Conservation (phyloP, 2,888 invertebrate genomes). For the Limenitis camilla region DNA sequence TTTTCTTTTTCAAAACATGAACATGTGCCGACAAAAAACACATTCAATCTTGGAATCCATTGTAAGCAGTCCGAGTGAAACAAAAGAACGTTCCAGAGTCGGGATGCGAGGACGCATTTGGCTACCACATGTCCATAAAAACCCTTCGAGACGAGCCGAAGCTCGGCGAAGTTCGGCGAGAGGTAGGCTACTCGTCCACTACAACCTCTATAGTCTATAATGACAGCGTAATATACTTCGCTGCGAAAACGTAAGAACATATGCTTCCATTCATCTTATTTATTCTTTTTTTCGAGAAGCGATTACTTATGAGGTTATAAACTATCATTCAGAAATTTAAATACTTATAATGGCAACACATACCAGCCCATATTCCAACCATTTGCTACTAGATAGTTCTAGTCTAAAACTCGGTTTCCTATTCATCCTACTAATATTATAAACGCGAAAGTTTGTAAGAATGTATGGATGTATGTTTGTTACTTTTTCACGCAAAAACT, state of each 20-base stretch:
- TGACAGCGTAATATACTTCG: slow-evolving; percentile 29
- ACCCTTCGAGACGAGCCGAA: slow-evolving; percentile 35
- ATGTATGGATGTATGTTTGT: too few relatives aligned
- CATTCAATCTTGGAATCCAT: slow-evolving; percentile 40
- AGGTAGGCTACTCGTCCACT: slow-evolving; percentile 22
- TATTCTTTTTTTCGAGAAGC: neutral
- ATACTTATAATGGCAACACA: too few relatives aligned
- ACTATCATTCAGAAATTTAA: too few relatives aligned
- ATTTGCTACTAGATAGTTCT: too few relatives aligned
- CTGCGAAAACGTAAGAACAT: slow-evolving; percentile 6
- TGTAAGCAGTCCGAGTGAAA: slow-evolving; percentile 32
- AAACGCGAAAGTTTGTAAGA: too few relatives aligned
- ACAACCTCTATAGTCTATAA: too few relatives aligned
- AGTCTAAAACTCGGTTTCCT: too few relatives aligned
- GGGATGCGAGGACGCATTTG: slow-evolving; percentile 53
- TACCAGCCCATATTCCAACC: too few relatives aligned
- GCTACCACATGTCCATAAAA: slow-evolving; percentile 58
- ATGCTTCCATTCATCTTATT: slow-evolving; percentile 3
- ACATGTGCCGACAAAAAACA: slow-evolving; percentile 36
- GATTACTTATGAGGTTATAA: slow-evolving; percentile 10
- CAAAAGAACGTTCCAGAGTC: slow-evolving; percentile 30
- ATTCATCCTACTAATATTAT: too few relatives aligned
- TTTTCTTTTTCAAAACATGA: slow-evolving; percentile 31
- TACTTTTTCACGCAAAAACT: too few relatives aligned
- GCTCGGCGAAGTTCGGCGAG: slow-evolving; percentile 39